Evolutionary conservation across 2,888 invertebrate genomes (phyloP).

Genomic region (Abrostola triplasia): DNA sequence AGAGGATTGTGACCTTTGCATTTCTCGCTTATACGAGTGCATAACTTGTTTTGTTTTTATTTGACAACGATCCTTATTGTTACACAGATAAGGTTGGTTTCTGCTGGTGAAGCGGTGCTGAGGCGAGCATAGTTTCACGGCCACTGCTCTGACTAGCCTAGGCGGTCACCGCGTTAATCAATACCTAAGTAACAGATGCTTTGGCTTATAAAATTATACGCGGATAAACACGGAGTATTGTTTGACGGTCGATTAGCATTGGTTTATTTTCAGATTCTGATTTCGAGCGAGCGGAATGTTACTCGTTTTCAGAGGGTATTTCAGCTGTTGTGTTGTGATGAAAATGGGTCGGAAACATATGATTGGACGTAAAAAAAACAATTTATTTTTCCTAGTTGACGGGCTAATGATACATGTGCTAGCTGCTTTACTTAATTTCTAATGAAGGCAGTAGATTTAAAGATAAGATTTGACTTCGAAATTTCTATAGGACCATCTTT

Average conservation of each 20-base stretch:
- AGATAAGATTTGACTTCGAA: too few relatives aligned
- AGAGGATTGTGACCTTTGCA: conserved; percentile 67
- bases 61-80: conserved; percentile 39
- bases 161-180: conserved; percentile 59
- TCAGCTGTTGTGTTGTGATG: too few relatives aligned
- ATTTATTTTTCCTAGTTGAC: too few relatives aligned
- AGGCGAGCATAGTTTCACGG: conserved; percentile 66
- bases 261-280: conserved; percentile 5
- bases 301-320: too few relatives aligned
- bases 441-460: too few relatives aligned
- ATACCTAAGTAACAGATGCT: conserved; percentile 49
- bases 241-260: conserved; percentile 9
- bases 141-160: conserved; percentile 63
- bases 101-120: conserved; percentile 31
- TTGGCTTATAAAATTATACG: conserved; percentile 30
- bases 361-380: too few relatives aligned
- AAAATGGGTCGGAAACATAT: too few relatives aligned
- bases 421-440: too few relatives aligned
- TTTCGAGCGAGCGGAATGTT: too few relatives aligned
- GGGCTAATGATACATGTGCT: too few relatives aligned
- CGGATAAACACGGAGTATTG: conserved; percentile 11
- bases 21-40: conserved; percentile 59
- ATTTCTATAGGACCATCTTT: too few relatives aligned
- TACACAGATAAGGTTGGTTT: conserved; percentile 46
- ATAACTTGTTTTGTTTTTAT: conserved; percentile 32